phyloP scores from a whole-genome alignment of 35 echinoderm and acorn worm species.

The Diadema setosum region DNA sequence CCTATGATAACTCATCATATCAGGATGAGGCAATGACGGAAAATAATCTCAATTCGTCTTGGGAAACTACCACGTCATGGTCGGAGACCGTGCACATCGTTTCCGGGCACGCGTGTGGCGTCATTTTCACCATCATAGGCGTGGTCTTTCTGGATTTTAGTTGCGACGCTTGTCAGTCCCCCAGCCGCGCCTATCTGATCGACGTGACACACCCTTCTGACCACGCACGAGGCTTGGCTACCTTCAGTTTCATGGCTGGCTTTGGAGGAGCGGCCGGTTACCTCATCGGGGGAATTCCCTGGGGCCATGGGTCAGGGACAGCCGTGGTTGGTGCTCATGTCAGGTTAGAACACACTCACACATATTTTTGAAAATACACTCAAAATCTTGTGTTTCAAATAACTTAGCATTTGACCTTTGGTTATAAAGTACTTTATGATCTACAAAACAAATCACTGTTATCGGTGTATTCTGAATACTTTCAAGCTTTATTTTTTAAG shows the following conservation, averaged over 20 bases:
- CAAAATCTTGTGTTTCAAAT: too few species aligned
- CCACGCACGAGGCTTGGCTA: slow-evolving; percentile 79
- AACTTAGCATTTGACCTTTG: too few species aligned
- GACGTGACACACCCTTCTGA: slow-evolving; percentile 83
- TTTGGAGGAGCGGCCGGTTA: slow-evolving; percentile 89
- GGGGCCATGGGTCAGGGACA: slow-evolving; percentile 33
- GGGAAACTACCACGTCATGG: slow-evolving; percentile 6
- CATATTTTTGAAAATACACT: too few species aligned
- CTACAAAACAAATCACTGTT: too few species aligned
- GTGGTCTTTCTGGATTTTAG: slow-evolving; percentile 88
- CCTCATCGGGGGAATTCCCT: slow-evolving; percentile 87
- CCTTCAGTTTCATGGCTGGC: slow-evolving; percentile 97
- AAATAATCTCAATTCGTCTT: neutral
- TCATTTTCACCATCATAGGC: slow-evolving; percentile 79
- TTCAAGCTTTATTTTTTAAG: too few species aligned
- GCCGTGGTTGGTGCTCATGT: slow-evolving; percentile 73
- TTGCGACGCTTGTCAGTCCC: slow-evolving; percentile 92
- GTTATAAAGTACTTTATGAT: too few species aligned
- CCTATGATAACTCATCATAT: neutral
- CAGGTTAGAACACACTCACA: too few species aligned
- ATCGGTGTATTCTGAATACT: too few species aligned
- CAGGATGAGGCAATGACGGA: neutral
- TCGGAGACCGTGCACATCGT: neutral
- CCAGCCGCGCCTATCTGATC: slow-evolving; percentile 86
- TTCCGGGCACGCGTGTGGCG: slow-evolving; percentile 60